Evolutionary conservation across 2,797 vertebrate species (phyloP).

Genomic region (Dendrocincla tyrannina): DNA sequence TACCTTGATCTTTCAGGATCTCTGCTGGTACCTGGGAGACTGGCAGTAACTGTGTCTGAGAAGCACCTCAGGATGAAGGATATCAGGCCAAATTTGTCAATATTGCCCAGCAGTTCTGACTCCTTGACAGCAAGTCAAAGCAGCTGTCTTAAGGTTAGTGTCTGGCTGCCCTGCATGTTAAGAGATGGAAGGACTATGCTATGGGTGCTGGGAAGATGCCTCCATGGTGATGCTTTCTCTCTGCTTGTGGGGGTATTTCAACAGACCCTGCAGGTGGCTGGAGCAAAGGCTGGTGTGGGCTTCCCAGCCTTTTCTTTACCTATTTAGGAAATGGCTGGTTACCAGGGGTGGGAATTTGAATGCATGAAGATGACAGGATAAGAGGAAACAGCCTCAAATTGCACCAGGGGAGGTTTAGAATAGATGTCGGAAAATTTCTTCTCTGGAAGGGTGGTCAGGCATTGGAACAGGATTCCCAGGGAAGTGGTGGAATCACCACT

Average conservation of each 20-base stretch:
- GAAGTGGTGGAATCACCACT: neutral
- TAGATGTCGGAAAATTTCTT: rapidly evolving
- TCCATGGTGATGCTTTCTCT: neutral
- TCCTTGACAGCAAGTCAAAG: neutral
- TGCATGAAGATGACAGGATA: neutral
- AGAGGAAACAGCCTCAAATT: neutral
- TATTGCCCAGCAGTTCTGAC: neutral
- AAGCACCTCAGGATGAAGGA: neutral
- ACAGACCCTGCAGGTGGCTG: neutral
- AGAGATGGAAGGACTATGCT: neutral
- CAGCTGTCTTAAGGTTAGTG: neutral
- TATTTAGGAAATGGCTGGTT: neutral
- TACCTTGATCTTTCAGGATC: neutral
- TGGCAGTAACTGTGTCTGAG: neutral
- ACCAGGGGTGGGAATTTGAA: neutral
- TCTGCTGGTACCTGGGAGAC: rapidly evolving
- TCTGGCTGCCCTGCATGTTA: neutral
- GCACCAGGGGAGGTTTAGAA: neutral
- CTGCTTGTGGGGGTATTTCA: neutral
- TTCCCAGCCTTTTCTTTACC: neutral
- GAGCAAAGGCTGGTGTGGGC: neutral
- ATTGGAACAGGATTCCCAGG: neutral
- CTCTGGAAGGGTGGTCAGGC: neutral
- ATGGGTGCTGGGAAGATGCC: neutral
- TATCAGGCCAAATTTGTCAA: rapidly evolving